phyloP scores from a whole-genome alignment of 2,888 invertebrate species.

The Lasioglossum leucozonium region DNA sequence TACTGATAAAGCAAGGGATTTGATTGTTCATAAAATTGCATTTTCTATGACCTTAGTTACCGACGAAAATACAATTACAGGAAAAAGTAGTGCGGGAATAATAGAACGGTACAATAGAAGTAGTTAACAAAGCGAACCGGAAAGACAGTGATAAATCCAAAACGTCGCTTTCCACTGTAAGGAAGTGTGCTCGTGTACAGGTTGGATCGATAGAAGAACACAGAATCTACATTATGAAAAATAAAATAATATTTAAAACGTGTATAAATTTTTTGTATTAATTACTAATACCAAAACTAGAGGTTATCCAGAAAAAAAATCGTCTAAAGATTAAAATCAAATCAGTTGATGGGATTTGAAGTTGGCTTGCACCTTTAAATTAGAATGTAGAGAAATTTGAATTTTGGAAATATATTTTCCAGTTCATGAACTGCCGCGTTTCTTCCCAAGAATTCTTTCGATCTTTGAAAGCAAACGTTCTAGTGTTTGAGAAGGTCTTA shows the following conservation, averaged over 20 bases:
- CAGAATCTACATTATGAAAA: background rate
- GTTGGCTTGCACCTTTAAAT: background rate
- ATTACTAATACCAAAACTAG: background rate
- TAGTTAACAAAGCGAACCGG: slow-evolving; percentile 1
- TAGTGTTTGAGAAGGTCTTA: slow-evolving; percentile 36
- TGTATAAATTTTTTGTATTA: background rate
- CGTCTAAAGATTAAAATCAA: background rate
- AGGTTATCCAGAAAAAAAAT: background rate
- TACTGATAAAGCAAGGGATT: background rate
- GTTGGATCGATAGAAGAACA: background rate
- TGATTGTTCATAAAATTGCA: background rate
- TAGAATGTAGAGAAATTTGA: too few species aligned
- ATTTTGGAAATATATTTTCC: background rate
- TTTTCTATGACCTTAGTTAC: background rate
- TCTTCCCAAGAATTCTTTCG: slow-evolving; percentile 9
- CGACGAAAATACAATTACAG: background rate
- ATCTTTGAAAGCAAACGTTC: slow-evolving; percentile 39
- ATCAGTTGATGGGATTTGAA: too few species aligned
- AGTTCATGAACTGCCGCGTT: background rate
- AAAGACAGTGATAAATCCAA: background rate
- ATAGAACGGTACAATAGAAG: background rate
- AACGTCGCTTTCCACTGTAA: background rate
- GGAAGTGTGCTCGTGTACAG: background rate
- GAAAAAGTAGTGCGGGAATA: background rate
- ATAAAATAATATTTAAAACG: background rate